Evolutionary conservation across 2,888 invertebrate genomes (phyloP).

Genomic region (Tachina grossa): DNA sequence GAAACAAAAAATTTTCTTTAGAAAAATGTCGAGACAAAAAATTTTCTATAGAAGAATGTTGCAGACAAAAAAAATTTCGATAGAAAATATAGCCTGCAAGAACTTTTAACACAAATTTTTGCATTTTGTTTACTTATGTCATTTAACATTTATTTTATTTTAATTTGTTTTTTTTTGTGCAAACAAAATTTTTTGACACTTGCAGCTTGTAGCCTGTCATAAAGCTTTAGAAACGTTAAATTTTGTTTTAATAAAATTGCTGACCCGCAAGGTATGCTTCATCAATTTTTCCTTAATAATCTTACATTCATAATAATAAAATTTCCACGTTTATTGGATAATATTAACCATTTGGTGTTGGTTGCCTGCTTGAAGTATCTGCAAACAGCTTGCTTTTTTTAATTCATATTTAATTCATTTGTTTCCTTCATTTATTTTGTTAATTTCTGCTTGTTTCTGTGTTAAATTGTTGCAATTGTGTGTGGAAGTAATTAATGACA

Average conservation of each 20-base stretch:
- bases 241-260: neutral
- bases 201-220: constrained; percentile 40
- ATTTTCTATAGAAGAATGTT: no score
- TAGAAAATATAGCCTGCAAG: no score
- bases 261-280: constrained; percentile 12
- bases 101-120: no score
- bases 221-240: constrained; percentile 13
- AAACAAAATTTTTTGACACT: constrained; percentile 12
- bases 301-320: constrained; percentile 7
- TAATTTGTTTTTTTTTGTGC: neutral
- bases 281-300: neutral
- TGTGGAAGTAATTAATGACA: constrained; percentile 38
- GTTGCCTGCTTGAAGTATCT: constrained; percentile 3
- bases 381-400: constrained; percentile 46
- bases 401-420: constrained; percentile 21
- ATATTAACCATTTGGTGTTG: constrained; percentile 23
- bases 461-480: constrained; percentile 12
- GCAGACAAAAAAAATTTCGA: no score
- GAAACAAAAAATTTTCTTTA: no score
- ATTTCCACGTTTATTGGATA: constrained; percentile 13
- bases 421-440: neutral
- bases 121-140: no score
- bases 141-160: neutral
- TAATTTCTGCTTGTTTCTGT: neutral
- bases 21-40: no score